Base-by-base conservation (phyloP, 2,888 invertebrate genomes). In the Amphipyra berbera region DNA sequence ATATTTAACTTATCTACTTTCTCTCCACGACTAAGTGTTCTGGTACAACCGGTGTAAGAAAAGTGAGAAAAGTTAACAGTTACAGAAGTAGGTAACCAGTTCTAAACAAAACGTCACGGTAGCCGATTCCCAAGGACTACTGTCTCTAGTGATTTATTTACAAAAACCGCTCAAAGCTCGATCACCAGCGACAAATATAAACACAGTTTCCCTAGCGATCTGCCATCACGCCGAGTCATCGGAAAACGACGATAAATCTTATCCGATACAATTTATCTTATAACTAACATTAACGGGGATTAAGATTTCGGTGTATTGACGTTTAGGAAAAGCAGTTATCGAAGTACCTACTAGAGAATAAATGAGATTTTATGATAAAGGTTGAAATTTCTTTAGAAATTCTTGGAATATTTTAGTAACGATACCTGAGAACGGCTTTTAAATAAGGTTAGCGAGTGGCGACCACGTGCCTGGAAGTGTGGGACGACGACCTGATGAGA, bases 231-330 rank as follows among this genome's bases (percentile, higher is more conserved):
- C 79, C 78, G 79, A 86, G 86, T 90, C 89, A 90, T 89, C 84
- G 87, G 88, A 88, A 86, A 78, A 78, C 64, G 68, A 63, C 81
- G 72, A 89, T 90, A 89, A 90, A 90, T 90, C 89, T 88, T 82
- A 76, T 69, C 79, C 45, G 58, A 65, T 70, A 68, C 69, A 13
- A 75, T 78, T 73, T 58, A 73, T 77, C 70, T 76, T 64, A 52
- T 21, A 59, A 71, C 61, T 61, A 44, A 71, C 71, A 68, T 76
- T 71, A 64, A 59, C 64, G 48, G n/a, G 50, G 64, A 68, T 74
- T 59, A 37, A 61, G 63, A 66, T 66, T 66, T 59, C 15, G 50
- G 30, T n/a, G 37, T 59, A 41, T 58, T 52, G 50, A 67, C 30
- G 38, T 48, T 70, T 30, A 46, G 37, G 14, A 52, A 13, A 48